Evolutionary conservation across 2,797 vertebrate genomes (phyloP).

Genomic region (Echiichthys vipera): DNA sequence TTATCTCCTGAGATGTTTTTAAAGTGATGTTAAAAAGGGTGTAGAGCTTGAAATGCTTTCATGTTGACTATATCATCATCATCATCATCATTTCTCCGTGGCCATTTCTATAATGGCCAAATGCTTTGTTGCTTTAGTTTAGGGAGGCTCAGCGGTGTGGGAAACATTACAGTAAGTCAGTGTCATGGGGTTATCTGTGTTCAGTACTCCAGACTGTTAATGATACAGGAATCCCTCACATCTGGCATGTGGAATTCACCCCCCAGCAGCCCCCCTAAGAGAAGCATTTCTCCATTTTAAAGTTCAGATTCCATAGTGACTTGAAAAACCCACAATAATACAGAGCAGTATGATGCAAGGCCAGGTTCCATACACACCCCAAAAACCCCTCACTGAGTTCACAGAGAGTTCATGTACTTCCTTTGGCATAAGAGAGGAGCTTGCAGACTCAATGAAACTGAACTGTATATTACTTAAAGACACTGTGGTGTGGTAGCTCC

Average conservation of each 20-base stretch:
- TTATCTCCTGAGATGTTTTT: not conserved
- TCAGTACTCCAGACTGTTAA: conserved; percentile 55
- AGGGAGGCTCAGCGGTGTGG: conserved; percentile 20
- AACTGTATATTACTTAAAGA: not conserved
- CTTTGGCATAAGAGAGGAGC: not conserved
- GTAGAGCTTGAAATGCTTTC: not conserved
- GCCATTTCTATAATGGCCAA: conserved; percentile 9
- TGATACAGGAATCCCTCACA: conserved; percentile 64
- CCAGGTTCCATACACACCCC: conserved; percentile 31
- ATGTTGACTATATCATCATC: not conserved
- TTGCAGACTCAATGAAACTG: conserved; percentile 15
- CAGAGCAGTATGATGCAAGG: conserved; percentile 39
- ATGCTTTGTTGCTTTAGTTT: conserved; percentile 20
- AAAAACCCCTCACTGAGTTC: conserved; percentile 38
- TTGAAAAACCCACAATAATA: conserved; percentile 49
- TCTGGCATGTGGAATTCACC: conserved; percentile 59
- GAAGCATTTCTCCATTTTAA: conserved; percentile 41
- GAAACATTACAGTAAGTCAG: conserved; percentile 33
- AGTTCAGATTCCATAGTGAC: conserved; percentile 49
- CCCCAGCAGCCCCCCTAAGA: conserved; percentile 8
- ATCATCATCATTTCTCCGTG: not conserved
- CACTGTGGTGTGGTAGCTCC: not conserved
- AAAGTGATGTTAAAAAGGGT: not conserved
- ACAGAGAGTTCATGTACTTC: conserved; percentile 49
- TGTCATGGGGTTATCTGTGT: conserved; percentile 34